Base-by-base conservation (phyloP, 1,140 invertebrate genomes). In the Dufourea novaeangliae region DNA sequence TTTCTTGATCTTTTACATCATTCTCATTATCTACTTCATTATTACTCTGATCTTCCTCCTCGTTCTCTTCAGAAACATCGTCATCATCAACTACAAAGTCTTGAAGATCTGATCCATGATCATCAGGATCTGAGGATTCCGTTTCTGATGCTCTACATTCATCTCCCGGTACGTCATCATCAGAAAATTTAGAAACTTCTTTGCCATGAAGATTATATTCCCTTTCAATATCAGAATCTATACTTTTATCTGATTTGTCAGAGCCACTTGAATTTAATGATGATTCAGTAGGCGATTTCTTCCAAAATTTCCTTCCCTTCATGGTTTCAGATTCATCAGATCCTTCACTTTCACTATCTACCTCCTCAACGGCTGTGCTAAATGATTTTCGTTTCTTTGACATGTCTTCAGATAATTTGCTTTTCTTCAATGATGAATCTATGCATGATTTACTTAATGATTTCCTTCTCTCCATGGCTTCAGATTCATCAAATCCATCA, bases 161-260 rank as follows among this genome's bases (percentile, higher is more conserved):
- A 69, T 91, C 88, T 20, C 69, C 88, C 34, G 72, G 61, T 5
- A 89, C 78, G 68, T 91, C 77, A 61, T 92, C 88, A 69, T 92
- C 90, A 1, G 86, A 82, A 74, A 90, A 88, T 20, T 86, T 72
- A 0, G 14, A 0, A 17, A 14, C 29, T 32, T 37, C 61, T 11
- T 82, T 61, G 11, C 90, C 91, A 67, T 77, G 25, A 7, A 92
- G 66, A 82, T 92, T 92, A 12, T 89, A 88, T 61, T 91, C 91
- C 8, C 25, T 87, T 0, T 66, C 72, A 14, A 91, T 72, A 82
- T 92, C 91, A 1, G 86, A 85, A 50, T 91, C 68, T 8, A 89
- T 84, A 27, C 64, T 83, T 12, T 68, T 56, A 22, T 81, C 32
- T 4, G 75, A 67, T 54, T 78, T 46, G 1, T n/a, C n/a, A 1